Evolutionary conservation across 2,888 invertebrate species (phyloP), one percentile per base, ranked within the genome.

Genomic region (Crocallis elinguaria): DNA sequence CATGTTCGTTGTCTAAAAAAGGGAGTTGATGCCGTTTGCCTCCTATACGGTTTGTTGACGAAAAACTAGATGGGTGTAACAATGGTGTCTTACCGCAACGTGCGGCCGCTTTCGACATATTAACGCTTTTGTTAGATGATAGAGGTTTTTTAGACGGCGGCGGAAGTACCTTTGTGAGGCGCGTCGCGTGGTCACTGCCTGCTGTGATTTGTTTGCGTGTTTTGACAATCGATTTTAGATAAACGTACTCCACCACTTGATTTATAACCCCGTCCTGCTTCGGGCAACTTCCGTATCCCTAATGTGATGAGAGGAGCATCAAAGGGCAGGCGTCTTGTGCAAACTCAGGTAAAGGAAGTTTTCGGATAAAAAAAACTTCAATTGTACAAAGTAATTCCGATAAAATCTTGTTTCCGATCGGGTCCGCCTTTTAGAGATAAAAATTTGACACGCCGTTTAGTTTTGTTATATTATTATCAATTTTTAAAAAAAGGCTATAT

Each of bases 201-300:
- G 70, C 67, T 75, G 77, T 82, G 81, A 82, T 81, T 82, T 83
- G 78, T 83, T 71, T 67, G 48, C 71, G 67, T 84, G 81, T 86
- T 86, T 80, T 85, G 84, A 86, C 85, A 84, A 77, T 69, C 70
- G 76, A 57, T 73, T 63, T 73, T 79, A 76, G 77, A 77, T 79
- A 79, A 78, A 79, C 69, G 60, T 56, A 62, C 44, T 59, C 60
- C 62, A 58, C 55, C 66, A 62, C 69, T 68, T 70, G 69, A 73
- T 75, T 76, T 75, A 77, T 60, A 57, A 59, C 49, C 61, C 57
- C 64, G 72, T 75, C 76, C 73, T 73, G 61, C 53, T 52, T 64
- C 45, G 62, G 65, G 64, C n/a, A n/a, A n/a, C n/a, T 64, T 61
- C 59, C 55, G 58, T 45, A 32, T 50, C 33, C 12, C 44, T 57